These are phyloP conservation scores for Erethizon dorsatum DNA, from an alignment of 2,797 vertebrate genomes.

Conservation along the genomic window DNA sequence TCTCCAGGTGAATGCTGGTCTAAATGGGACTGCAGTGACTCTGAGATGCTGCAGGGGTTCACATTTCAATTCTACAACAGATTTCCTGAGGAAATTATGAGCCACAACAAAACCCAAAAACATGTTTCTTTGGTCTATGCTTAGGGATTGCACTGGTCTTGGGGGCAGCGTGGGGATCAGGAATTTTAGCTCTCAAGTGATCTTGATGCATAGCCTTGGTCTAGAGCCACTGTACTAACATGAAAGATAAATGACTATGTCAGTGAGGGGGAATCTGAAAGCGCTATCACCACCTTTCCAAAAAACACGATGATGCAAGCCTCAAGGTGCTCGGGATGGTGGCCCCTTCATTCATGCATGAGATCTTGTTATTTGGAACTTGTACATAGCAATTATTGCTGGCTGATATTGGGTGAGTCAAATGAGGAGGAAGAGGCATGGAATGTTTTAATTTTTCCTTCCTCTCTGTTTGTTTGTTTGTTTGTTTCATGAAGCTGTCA, in stretches of 20 bases:
- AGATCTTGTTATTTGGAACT: not conserved
- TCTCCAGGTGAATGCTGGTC: not conserved
- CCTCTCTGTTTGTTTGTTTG: not conserved
- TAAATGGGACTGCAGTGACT: not conserved
- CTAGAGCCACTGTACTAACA: not conserved
- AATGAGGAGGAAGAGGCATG: not conserved
- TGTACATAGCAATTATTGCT: too few species aligned
- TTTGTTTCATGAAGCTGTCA: not conserved
- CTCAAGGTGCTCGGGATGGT: accelerated
- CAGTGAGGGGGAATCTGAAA: not conserved
- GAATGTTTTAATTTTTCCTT: not conserved
- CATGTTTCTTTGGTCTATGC: not conserved
- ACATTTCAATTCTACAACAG: not conserved
- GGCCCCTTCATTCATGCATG: accelerated
- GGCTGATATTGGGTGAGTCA: too few species aligned
- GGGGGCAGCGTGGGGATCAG: accelerated
- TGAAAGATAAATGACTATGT: too few species aligned
- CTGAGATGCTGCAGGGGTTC: not conserved
- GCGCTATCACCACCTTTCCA: not conserved
- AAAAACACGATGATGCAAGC: too few species aligned
- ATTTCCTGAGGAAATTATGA: not conserved
- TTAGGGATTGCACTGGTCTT: not conserved
- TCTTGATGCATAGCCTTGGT: accelerated
- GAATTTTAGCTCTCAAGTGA: not conserved
- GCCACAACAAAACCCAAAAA: not conserved